phyloP scores from a whole-genome alignment of 2,797 vertebrate species.

The Coilia nasus region DNA sequence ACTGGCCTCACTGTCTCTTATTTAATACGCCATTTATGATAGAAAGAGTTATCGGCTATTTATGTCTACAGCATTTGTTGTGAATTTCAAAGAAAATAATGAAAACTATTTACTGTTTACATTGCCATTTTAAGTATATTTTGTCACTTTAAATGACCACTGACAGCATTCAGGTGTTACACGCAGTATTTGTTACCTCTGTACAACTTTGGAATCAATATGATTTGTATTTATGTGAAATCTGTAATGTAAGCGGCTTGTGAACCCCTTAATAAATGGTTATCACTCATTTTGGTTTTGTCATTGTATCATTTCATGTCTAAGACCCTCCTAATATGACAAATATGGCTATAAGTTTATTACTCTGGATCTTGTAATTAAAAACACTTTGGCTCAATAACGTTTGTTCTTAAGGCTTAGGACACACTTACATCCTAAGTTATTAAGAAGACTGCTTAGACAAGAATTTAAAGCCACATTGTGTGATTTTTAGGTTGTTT shows the following conservation, averaged over 20 bases:
- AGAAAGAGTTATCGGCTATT: neutral
- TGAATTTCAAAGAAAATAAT: neutral
- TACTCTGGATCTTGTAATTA: too few species aligned
- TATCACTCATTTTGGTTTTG: neutral
- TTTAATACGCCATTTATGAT: neutral
- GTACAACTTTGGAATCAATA: neutral
- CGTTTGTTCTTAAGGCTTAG: too few species aligned
- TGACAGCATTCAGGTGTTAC: neutral
- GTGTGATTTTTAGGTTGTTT: too few species aligned
- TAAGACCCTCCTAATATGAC: too few species aligned
- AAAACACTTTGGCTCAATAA: too few species aligned
- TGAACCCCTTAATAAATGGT: neutral
- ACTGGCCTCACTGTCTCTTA: neutral
- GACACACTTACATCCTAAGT: too few species aligned
- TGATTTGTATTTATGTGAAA: neutral
- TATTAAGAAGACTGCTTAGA: too few species aligned
- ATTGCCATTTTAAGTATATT: neutral
- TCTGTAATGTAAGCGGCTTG: neutral
- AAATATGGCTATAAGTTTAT: too few species aligned
- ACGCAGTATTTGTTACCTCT: neutral
- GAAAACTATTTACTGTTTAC: neutral
- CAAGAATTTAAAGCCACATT: too few species aligned
- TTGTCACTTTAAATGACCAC: neutral
- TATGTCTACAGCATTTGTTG: neutral
- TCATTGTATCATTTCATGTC: neutral